Evolutionary conservation across 2,888 invertebrate species (phyloP).

Genomic region (Apotomis turbidana): DNA sequence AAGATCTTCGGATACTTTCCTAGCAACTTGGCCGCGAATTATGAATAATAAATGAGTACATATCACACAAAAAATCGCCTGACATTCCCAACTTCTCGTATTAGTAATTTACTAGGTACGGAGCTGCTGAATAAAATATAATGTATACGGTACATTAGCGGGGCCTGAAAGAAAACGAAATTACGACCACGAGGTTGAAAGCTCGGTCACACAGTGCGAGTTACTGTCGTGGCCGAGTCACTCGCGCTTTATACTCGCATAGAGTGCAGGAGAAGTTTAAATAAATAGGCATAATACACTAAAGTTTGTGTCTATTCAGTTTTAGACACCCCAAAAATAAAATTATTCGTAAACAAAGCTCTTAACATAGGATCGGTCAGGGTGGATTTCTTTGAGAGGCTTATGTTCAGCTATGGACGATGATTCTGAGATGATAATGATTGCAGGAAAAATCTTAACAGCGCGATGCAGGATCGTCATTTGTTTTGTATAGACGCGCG

Average conservation of each 20-base stretch:
- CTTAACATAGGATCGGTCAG: too few species aligned
- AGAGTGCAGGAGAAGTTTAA: too few species aligned
- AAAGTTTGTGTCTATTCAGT: too few species aligned
- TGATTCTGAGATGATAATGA: too few species aligned
- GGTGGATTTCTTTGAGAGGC: too few species aligned
- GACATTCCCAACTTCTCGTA: slow-evolving; percentile 16
- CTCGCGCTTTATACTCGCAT: not conserved
- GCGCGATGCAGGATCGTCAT: too few species aligned
- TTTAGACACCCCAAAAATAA: too few species aligned
- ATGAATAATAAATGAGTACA: not conserved
- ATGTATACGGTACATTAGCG: slow-evolving; percentile 14
- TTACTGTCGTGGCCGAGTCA: not conserved
- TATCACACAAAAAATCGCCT: not conserved
- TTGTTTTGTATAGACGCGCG: too few species aligned
- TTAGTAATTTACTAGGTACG: slow-evolving; percentile 11
- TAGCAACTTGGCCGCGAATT: not conserved
- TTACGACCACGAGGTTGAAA: slow-evolving; percentile 15
- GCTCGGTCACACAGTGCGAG: not conserved
- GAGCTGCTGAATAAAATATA: slow-evolving; percentile 25
- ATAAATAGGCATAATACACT: too few species aligned
- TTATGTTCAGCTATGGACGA: too few species aligned
- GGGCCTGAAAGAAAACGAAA: slow-evolving; percentile 22
- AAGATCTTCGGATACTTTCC: not conserved
- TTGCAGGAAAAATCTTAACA: too few species aligned
- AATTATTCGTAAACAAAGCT: too few species aligned